Conservation (phyloP, 2,888 invertebrate species). For the Papilio gigon region DNA sequence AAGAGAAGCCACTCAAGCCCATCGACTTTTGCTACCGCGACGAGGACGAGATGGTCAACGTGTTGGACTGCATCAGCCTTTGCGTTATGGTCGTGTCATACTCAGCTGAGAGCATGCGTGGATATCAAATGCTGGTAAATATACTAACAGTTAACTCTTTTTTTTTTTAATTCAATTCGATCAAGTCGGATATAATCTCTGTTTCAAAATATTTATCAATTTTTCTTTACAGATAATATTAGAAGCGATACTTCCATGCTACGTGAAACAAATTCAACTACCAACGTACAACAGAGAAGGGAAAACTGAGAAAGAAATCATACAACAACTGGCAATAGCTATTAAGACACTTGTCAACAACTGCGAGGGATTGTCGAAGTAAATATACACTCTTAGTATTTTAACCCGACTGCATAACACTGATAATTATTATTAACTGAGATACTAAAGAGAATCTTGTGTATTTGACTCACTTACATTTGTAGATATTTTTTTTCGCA, state of each 20-base stretch:
- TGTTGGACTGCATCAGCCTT: constrained; percentile 98
- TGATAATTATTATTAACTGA: not conserved
- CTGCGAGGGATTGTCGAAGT: constrained; percentile 98
- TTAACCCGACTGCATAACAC: not conserved
- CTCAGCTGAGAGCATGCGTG: constrained; percentile 96
- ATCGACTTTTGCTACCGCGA: constrained; percentile 99
- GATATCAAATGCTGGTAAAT: constrained; percentile 94
- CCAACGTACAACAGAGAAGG: constrained; percentile 95
- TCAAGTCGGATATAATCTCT: not conserved
- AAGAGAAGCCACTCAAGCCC: constrained; percentile 94
- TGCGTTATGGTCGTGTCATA: constrained; percentile 99
- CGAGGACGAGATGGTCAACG: constrained; percentile 98
- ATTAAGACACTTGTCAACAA: constrained; percentile 97
- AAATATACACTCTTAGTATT: constrained; percentile 54
- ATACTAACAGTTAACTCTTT: not conserved
- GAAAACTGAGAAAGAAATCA: constrained; percentile 95
- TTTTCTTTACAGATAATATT: constrained; percentile 88
- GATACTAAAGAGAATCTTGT: too few relatives aligned
- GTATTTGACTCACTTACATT: too few relatives aligned
- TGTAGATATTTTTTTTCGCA: too few relatives aligned
- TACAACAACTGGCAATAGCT: constrained; percentile 95
- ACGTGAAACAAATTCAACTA: constrained; percentile 95
- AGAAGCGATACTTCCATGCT: constrained; percentile 97
- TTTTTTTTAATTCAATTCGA: constrained; percentile 22
- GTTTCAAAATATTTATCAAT: not conserved